Evolutionary conservation across 92 coral and sea anemone genomes (phyloP), one percentile per base, ranked within the genome.

Genomic region (Phenganax subtilis): DNA sequence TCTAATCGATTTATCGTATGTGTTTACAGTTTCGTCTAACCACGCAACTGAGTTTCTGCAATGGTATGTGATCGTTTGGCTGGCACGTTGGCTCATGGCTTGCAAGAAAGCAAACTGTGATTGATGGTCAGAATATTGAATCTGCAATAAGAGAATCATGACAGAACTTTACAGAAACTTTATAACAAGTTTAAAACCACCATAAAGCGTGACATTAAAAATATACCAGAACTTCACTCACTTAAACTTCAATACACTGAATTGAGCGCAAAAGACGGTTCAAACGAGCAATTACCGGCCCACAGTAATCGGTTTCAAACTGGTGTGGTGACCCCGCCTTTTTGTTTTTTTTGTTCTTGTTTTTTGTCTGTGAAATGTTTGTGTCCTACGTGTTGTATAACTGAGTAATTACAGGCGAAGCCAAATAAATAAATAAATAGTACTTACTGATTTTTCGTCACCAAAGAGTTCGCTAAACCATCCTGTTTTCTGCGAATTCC

Each of bases 51-150:
- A 79, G 29, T 79, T 79, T 62, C 65, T 79, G 44, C 83, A 79
- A 69, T 79, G 72, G 74, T 79, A 79, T 16, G 62, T 79, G 51
- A 79, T 54, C 74, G 51, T 79, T 64, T 79, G 83, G 30, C 58
- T 79, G 74, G 83, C 83, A 2, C 62, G 83, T 65, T 63, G 54
- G 74, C 74, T 79, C 74, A 54, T 63, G 6, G 65, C 74, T 79
- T 79, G 83, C 7, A 79, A 73, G 83, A 79, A 79, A 54, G 83
- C 68, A 62, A 79, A 79, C 54, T 79, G 83, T 51, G 83, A 79
- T 11, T 31, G 62, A 79, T 79, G 83, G 62, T 79, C 74, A 53
- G 83, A 79, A 73, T 79, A 79, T 52, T 28, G 55, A 57, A 77
- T 77, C 82, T 77, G 37, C 25, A 51, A 14, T 29, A 56, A 75